Evolutionary conservation across 2,113 vertebrate genomes (phyloP).

Genomic region (Emydura subglobosa): DNA sequence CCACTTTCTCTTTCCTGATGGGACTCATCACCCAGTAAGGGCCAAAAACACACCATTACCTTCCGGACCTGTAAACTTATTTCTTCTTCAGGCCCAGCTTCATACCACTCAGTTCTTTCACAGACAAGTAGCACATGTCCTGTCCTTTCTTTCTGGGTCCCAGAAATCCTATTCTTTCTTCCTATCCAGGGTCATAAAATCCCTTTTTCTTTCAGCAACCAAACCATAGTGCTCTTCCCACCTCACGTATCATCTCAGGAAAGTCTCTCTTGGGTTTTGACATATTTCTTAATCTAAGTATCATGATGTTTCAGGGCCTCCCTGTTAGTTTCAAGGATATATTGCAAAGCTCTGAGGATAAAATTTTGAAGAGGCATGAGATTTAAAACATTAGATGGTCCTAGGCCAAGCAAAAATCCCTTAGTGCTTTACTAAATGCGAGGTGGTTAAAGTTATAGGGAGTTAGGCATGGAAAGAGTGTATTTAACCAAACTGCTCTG

Average conservation of each 20-base stretch:
- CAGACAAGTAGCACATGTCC: too few relatives aligned
- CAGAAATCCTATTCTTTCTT: not conserved
- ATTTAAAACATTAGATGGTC: not conserved
- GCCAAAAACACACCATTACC: not conserved
- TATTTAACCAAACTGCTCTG: not conserved
- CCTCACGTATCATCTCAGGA: not conserved
- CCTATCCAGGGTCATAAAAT: not conserved
- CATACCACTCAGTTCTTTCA: not conserved
- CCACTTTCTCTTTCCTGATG: too few relatives aligned
- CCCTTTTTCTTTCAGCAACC: too few relatives aligned
- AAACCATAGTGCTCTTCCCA: not conserved
- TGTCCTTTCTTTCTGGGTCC: not conserved
- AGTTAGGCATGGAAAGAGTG: not conserved
- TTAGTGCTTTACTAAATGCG: not conserved
- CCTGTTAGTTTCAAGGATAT: not conserved
- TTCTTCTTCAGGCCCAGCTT: not conserved
- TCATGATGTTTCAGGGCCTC: not conserved
- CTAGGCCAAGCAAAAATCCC: not conserved
- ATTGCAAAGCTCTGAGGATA: not conserved
- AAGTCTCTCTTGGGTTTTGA: not conserved
- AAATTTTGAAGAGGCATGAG: not conserved
- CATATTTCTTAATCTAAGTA: not conserved
- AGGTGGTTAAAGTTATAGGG: not conserved
- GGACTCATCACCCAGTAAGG: not conserved
- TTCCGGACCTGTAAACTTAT: not conserved